Percentiles rank a stretch among this genome's conserved stretches.
Conservation (phyloP, 2,888 invertebrate genomes). For the Elmis aenea region DNA sequence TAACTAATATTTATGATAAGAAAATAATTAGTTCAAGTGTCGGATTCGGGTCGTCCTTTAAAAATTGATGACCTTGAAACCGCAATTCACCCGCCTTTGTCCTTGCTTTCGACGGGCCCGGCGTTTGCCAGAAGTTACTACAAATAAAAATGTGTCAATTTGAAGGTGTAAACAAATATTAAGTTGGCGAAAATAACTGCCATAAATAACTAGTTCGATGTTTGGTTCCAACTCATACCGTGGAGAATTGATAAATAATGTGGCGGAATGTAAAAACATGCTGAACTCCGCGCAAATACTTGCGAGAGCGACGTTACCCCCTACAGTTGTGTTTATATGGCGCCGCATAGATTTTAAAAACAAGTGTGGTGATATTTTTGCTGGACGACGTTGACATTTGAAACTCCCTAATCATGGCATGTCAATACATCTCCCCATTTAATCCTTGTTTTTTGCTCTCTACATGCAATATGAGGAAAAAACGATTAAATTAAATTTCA, state of each 20-base stretch:
- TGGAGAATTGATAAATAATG: constrained; percentile 12
- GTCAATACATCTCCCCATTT: background rate
- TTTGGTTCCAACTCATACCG: constrained; percentile 9
- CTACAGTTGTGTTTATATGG: constrained; percentile 5
- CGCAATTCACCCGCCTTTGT: no score
- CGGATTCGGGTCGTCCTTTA: no score
- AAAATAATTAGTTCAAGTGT: no score
- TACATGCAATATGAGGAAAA: no score
- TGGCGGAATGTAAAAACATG: constrained; percentile 12
- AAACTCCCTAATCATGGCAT: background rate
- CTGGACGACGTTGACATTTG: background rate
- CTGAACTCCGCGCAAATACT: constrained; percentile 6
- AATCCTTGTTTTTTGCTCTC: no score
- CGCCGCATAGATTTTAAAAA: constrained; percentile 6
- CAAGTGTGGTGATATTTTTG: background rate
- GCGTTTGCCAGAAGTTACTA: no score
- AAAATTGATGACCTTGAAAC: no score
- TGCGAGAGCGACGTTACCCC: constrained; percentile 1
- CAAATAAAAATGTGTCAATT: constrained; percentile 21
- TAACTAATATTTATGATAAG: no score
- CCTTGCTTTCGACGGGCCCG: no score
- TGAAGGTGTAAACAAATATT: constrained; percentile 27
- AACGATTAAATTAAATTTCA: no score
- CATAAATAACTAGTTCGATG: constrained; percentile 22
- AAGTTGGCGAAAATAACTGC: constrained; percentile 23